Evolutionary conservation across 1,140 invertebrate genomes (phyloP), one percentile per base, ranked within the genome.

Genomic region (Hypsibius dujardini): DNA sequence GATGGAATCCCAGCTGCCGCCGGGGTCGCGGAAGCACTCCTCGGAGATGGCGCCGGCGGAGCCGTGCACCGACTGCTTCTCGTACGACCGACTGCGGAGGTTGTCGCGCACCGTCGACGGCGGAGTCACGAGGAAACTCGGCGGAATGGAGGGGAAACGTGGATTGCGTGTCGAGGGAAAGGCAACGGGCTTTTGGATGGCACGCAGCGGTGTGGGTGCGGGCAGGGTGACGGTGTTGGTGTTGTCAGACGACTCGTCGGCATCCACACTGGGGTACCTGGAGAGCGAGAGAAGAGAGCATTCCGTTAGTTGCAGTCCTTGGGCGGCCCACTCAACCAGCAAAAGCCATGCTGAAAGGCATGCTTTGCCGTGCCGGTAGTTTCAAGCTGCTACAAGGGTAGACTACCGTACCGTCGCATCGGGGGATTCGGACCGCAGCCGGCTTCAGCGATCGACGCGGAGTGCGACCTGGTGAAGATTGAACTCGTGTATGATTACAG

Each of bases 1-100:
- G 50, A 56, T 56, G 7, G 50, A 56, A n/a, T 56, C 50, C 50
- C 50, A 56, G n/a, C 50, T 56, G 50, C 50, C 50, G n/a, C 50
- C 50, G 7, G 50, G 50, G n/a, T 56, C 50, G n/a, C 50, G 50
- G 50, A 56, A 56, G 50, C 50, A 56, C 50, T 56, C 50, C 50
- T 56, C 50, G 50, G 7, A 7, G 50, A 56, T n/a, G 7, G 50
- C 50, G n/a, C n/a, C n/a, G n/a, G n/a, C n/a, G 50, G n/a, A 56
- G 50, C 50, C 50, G 50, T 7, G n/a, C n/a, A n/a, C n/a, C n/a
- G n/a, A n/a, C n/a, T n/a, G n/a, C n/a, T n/a, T n/a, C n/a, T n/a
- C n/a, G n/a, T n/a, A n/a, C n/a, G n/a, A n/a, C n/a, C n/a, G 50
- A 56, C 50, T 56, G n/a, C 50, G 50, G n/a, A 7, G 7, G n/a